These are phyloP conservation scores for Pachypeltis micranthus DNA, from an alignment of 1,140 invertebrate genomes.

Conservation along the genomic window DNA sequence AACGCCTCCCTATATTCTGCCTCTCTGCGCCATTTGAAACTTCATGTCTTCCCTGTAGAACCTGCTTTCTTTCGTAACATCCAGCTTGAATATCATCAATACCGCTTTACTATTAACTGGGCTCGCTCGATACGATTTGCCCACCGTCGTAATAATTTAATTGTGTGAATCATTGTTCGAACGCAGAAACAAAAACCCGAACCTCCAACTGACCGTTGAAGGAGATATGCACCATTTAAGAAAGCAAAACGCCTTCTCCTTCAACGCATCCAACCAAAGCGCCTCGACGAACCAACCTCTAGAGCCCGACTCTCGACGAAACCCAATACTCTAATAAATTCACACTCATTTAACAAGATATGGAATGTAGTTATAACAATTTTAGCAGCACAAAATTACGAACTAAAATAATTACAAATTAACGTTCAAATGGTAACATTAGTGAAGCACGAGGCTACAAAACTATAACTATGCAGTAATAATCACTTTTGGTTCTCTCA, in stretches of 20 bases:
- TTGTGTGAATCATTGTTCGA: too few species aligned
- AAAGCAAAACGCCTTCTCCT: neutral
- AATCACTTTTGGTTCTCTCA: neutral
- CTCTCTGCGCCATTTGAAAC: too few species aligned
- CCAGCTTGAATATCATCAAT: too few species aligned
- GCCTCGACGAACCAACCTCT: neutral
- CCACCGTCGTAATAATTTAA: too few species aligned
- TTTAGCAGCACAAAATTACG: neutral
- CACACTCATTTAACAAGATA: neutral
- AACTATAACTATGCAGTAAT: neutral
- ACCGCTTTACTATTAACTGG: too few species aligned
- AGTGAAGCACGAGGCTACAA: conserved; percentile 3
- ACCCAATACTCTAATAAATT: neutral
- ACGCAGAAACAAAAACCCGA: too few species aligned
- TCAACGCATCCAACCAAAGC: neutral
- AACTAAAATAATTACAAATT: neutral
- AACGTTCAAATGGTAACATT: conserved; percentile 1
- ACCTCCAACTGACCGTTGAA: too few species aligned
- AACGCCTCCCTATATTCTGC: too few species aligned
- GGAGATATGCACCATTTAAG: too few species aligned
- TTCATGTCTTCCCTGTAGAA: too few species aligned
- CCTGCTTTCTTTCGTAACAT: too few species aligned
- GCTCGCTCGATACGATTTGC: too few species aligned
- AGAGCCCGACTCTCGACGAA: neutral
- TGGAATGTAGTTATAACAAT: neutral